These are phyloP conservation scores for Pterophyllum scalare DNA, from an alignment of 2,113 vertebrate genomes.

Conservation along the genomic window DNA sequence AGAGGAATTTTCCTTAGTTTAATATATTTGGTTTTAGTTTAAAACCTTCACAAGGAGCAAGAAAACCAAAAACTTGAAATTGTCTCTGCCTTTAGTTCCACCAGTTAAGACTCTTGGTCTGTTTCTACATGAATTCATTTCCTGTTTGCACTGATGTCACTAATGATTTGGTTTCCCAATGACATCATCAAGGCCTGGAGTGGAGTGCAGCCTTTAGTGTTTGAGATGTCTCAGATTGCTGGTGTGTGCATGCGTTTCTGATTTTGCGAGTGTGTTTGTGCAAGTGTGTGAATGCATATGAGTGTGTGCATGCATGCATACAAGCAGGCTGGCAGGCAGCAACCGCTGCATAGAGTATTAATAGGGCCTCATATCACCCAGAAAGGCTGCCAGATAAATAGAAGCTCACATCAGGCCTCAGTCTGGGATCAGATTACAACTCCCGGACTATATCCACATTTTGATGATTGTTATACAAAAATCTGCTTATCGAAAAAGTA, in stretches of 20 bases:
- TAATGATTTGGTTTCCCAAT: constrained; percentile 29
- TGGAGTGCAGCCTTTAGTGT: constrained; percentile 73
- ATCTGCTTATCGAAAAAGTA: neutral
- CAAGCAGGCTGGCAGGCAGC: constrained; percentile 36
- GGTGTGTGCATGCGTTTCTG: constrained; percentile 65
- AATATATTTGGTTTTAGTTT: neutral
- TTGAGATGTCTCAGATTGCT: constrained; percentile 83
- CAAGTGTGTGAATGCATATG: constrained; percentile 28
- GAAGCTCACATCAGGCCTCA: constrained; percentile 49
- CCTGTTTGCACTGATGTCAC: constrained; percentile 50
- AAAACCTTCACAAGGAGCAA: neutral
- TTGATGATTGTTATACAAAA: neutral
- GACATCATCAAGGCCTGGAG: constrained; percentile 49
- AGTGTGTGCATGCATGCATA: constrained; percentile 20
- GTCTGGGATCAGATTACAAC: constrained; percentile 39
- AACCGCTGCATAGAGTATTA: constrained; percentile 61
- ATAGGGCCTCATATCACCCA: constrained; percentile 59
- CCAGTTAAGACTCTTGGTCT: constrained; percentile 38
- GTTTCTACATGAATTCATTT: constrained; percentile 27
- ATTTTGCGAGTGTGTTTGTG: constrained; percentile 33
- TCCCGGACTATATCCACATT: constrained; percentile 14
- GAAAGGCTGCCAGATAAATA: constrained; percentile 60
- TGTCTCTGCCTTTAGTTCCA: neutral
- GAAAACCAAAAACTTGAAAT: neutral
- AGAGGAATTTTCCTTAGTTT: neutral